Evolutionary conservation across 2,797 vertebrate genomes (phyloP).

Genomic region (Thunnus albacares): DNA sequence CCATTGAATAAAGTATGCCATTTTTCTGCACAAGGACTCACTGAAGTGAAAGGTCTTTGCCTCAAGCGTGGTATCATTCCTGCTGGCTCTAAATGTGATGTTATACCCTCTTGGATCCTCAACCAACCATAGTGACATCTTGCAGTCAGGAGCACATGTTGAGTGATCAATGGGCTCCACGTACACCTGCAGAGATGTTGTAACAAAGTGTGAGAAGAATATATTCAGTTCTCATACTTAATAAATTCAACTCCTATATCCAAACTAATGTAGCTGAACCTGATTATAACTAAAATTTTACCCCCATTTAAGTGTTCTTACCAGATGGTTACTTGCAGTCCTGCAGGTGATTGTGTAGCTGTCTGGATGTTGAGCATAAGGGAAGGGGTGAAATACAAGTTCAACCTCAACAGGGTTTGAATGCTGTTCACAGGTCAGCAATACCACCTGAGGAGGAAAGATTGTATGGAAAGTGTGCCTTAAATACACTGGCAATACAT

Average conservation of each 20-base stretch:
- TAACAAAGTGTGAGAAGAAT: neutral
- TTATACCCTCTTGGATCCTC: slow-evolving; percentile 83
- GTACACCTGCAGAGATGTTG: slow-evolving; percentile 73
- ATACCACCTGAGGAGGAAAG: slow-evolving; percentile 72
- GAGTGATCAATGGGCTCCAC: slow-evolving; percentile 72
- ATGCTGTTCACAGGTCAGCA: slow-evolving; percentile 75
- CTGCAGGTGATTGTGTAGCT: slow-evolving; percentile 81
- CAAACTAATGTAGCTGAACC: neutral
- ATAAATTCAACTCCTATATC: neutral
- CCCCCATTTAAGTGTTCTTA: slow-evolving; percentile 58
- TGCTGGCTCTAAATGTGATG: slow-evolving; percentile 82
- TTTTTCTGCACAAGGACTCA: slow-evolving; percentile 75
- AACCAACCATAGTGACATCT: slow-evolving; percentile 71
- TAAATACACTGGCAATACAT: neutral
- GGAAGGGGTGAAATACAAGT: slow-evolving; percentile 85
- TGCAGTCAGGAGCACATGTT: slow-evolving; percentile 78
- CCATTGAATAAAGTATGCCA: neutral
- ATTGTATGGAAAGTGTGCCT: neutral
- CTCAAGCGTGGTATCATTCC: slow-evolving; percentile 65
- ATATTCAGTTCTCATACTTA: neutral
- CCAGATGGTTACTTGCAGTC: slow-evolving; percentile 78
- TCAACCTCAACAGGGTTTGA: slow-evolving; percentile 70
- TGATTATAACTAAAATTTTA: neutral
- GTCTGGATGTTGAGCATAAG: slow-evolving; percentile 76
- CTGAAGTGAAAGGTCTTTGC: slow-evolving; percentile 84